Conservation (phyloP, 92 coral and sea anemone genomes). For the Nematostella vectensis region DNA sequence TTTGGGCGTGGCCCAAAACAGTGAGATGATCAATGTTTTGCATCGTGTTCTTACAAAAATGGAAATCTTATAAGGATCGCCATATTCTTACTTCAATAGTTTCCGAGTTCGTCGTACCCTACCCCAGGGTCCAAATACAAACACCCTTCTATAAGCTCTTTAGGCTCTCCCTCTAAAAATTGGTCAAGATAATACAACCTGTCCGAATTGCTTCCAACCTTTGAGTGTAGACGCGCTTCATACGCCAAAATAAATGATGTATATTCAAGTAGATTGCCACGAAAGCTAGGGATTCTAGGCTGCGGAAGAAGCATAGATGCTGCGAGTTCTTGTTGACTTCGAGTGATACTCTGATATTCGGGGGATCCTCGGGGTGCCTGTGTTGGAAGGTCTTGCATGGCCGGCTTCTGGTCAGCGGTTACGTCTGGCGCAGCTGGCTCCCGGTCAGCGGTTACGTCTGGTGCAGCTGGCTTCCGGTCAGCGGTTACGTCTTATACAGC, state of each 20-base stretch:
- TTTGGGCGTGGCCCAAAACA: slow-evolving; percentile 40
- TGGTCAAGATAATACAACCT: slow-evolving; percentile 42
- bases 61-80: slow-evolving; percentile 43
- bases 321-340: slow-evolving; percentile 26
- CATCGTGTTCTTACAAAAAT: slow-evolving; percentile 43
- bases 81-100: slow-evolving; percentile 34
- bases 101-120: slow-evolving; percentile 35
- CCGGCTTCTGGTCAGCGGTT: neutral
- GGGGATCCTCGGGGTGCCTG: neutral
- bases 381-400: neutral
- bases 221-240: slow-evolving; percentile 29
- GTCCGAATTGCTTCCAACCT: slow-evolving; percentile 20
- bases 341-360: slow-evolving; percentile 4
- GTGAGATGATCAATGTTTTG: slow-evolving; percentile 22
- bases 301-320: slow-evolving; percentile 46
- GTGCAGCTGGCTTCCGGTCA: neutral
- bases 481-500: too few relatives aligned
- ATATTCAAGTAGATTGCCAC: slow-evolving; percentile 37
- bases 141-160: slow-evolving; percentile 50
- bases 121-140: slow-evolving; percentile 24
- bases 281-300: slow-evolving; percentile 30
- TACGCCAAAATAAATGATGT: slow-evolving; percentile 39
- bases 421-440: neutral
- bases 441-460: slow-evolving; percentile 3
- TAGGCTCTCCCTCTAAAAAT: slow-evolving; percentile 42